A percentile compares a stretch with the other conserved stretches of the same genome.
Conservation (phyloP, 2,888 invertebrate species). For the Rugalucina vietnamica region DNA sequence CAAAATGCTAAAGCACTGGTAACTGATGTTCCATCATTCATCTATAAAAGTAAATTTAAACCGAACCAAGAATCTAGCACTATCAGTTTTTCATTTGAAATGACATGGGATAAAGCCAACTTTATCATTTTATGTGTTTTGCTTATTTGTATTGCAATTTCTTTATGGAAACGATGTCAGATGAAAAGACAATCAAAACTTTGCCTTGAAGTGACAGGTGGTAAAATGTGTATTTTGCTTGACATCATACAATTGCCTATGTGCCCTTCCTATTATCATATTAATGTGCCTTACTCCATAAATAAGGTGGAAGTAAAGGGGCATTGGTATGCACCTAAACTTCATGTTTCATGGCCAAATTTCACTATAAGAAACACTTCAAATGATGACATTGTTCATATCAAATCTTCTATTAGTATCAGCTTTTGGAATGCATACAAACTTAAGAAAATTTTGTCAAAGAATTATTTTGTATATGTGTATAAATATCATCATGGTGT, state of each 20-base stretch:
- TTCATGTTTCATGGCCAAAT: too few relatives aligned
- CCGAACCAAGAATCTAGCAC: not conserved
- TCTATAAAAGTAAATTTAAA: not conserved
- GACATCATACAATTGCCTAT: not conserved
- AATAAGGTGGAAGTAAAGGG: too few relatives aligned
- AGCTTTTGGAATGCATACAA: too few relatives aligned
- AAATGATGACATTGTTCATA: too few relatives aligned
- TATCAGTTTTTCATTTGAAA: not conserved
- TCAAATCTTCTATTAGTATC: too few relatives aligned
- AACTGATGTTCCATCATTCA: constrained; percentile 29
- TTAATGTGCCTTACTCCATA: too few relatives aligned
- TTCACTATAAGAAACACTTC: too few relatives aligned
- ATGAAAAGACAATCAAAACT: not conserved
- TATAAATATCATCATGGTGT: too few relatives aligned
- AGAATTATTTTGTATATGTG: too few relatives aligned
- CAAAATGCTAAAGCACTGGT: constrained; percentile 3
- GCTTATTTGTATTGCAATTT: not conserved
- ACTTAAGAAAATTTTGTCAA: too few relatives aligned
- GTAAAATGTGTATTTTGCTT: not conserved
- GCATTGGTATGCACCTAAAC: too few relatives aligned
- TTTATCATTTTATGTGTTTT: constrained; percentile 6
- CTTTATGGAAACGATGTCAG: not conserved
- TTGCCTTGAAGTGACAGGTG: not conserved
- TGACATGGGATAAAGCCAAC: constrained; percentile 34
- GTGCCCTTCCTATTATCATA: too few relatives aligned